Base-by-base conservation (phyloP, 2,888 invertebrate genomes). In the Tetrapedia diversipes region DNA sequence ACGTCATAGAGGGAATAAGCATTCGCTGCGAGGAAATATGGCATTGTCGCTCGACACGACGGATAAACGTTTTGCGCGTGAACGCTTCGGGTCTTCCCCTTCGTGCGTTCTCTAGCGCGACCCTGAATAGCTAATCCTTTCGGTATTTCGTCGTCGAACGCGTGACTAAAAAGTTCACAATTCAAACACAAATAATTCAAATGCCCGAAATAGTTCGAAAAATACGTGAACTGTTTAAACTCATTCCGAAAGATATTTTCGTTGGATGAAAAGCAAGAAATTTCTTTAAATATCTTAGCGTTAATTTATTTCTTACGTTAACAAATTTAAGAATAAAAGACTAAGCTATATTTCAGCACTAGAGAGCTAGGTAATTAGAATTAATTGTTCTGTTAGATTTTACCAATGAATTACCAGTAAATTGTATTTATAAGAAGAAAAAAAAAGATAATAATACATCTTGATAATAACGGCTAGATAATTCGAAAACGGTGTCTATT, bases 71-170 rank as follows among this genome's bases (percentile, higher is more conserved):
- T 53, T 32, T 19, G 39, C 29, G 29, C 7, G 29, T 14, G 53
- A 64, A 27, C 60, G 7, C 61, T 24, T 14, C 16, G 47, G 66
- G 34, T n/a, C 45, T 66, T 57, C 39, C 45, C 56, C 16, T 34
- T 34, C 29, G 27, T 59, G 14, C 27, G n/a, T 19, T 41, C 29
- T 27, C 53, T 43, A 3, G 27, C 22, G 6, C n/a, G 59, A 29
- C 49, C 47, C 16, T 59, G 59, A 59, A 60, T 67, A 22, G 32
- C 8, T 60, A 41, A 59, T 66, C 34, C 34, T 27, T n/a, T 39
- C 4, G 19, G 27, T 16, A 22, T 29, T 29, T 43, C 19, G 22
- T 1, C 37, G 27, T 11, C 10, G 47, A 14, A 29, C 1, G 11
- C 2, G 16, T 37, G 7, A 29, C 7, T 7, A 14, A 39, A 4